These are phyloP conservation scores for Indicator indicator DNA, from an alignment of 2,113 vertebrate species.

Conservation along the genomic window DNA sequence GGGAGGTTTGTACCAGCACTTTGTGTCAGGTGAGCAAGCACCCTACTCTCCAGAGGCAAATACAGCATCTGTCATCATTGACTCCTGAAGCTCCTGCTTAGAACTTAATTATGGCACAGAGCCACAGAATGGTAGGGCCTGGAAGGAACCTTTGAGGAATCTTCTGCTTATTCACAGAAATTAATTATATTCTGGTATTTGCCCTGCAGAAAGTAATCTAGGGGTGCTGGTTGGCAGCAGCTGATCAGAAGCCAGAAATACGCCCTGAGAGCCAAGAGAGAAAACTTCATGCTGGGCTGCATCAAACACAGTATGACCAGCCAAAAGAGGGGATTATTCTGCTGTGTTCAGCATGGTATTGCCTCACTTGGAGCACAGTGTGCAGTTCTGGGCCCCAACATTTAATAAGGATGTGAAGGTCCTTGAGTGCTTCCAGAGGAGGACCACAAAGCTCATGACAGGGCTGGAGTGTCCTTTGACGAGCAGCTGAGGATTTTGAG, in stretches of 20 bases:
- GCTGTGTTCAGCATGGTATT: accelerated
- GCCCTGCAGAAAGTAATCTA: neutral
- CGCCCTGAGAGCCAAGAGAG: neutral
- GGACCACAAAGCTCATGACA: too few relatives aligned
- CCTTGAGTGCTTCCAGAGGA: too few relatives aligned
- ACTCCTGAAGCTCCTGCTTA: neutral
- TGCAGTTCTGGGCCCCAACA: neutral
- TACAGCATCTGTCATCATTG: neutral
- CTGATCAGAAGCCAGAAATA: neutral
- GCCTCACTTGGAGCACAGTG: neutral
- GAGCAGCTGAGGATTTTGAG: too few relatives aligned
- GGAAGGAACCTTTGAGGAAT: too few relatives aligned
- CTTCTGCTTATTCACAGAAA: neutral
- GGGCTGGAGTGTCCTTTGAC: too few relatives aligned
- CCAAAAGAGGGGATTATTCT: neutral
- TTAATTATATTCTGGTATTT: neutral
- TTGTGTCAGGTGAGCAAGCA: neutral
- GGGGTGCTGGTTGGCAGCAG: neutral
- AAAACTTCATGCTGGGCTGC: neutral
- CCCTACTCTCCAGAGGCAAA: neutral
- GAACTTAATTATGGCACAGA: neutral
- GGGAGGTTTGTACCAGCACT: neutral
- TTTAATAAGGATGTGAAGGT: too few relatives aligned
- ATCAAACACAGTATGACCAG: neutral
- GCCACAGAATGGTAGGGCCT: too few relatives aligned